A percentile compares a stretch with the other conserved stretches of the same genome.
Evolutionary conservation across 2,797 vertebrate species (phyloP).

Genomic region (Knipowitschia caucasica): DNA sequence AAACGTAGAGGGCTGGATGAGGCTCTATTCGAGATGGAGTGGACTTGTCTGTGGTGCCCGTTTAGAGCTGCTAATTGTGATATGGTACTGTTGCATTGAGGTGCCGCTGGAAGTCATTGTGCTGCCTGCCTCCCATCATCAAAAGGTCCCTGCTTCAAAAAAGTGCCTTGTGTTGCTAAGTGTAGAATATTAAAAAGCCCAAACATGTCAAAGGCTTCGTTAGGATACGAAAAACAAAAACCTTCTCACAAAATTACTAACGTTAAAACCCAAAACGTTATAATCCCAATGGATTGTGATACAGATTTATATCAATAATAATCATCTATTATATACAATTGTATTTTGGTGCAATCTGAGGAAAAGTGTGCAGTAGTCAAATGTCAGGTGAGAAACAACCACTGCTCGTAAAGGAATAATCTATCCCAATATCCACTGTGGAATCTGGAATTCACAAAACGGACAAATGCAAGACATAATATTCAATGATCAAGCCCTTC

Average conservation of each 20-base stretch:
- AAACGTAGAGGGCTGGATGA: slow-evolving; percentile 77
- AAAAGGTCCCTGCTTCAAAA: slow-evolving; percentile 71
- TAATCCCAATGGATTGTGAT: background rate
- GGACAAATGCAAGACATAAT: background rate
- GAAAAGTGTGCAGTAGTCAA: too few species aligned
- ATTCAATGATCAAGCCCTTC: background rate
- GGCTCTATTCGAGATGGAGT: slow-evolving; percentile 76
- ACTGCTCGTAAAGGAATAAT: too few species aligned
- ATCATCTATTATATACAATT: too few species aligned
- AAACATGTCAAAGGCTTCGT: slow-evolving; percentile 46
- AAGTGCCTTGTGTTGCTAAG: slow-evolving; percentile 57
- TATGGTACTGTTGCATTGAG: slow-evolving; percentile 76
- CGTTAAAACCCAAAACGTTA: background rate
- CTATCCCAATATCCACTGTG: too few species aligned
- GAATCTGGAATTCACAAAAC: too few species aligned
- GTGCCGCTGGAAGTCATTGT: slow-evolving; percentile 77
- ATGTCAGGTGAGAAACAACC: too few species aligned
- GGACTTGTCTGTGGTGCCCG: slow-evolving; percentile 72
- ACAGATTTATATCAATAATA: background rate
- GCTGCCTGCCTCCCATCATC: slow-evolving; percentile 74
- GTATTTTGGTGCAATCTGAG: too few species aligned
- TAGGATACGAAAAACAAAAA: slow-evolving; percentile 7
- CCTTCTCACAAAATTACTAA: background rate
- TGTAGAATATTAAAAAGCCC: slow-evolving; percentile 57
- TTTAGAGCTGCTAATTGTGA: slow-evolving; percentile 77